Percentiles rank a stretch among this genome's conserved stretches.
Evolutionary conservation across 2,888 invertebrate genomes (phyloP).

Genomic region (Yponomeuta plumbellus): DNA sequence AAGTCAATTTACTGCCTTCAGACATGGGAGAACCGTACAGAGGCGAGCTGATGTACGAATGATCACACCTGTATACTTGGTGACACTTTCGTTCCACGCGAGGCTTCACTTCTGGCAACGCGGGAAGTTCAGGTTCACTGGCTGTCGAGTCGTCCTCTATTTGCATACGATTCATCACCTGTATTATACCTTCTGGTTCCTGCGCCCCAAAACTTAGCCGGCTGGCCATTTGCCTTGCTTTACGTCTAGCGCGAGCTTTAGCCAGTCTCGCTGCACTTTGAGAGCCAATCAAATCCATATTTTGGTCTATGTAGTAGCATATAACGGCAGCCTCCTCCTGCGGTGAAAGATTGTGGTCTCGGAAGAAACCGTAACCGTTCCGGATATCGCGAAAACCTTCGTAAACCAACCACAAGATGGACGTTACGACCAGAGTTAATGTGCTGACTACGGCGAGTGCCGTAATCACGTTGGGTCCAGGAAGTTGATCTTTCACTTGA

Average conservation of each 20-base stretch:
- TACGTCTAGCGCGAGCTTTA: constrained; percentile 48
- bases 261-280: constrained; percentile 44
- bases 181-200: constrained; percentile 47
- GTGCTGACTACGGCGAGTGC: constrained; percentile 52
- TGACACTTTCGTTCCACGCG: background rate
- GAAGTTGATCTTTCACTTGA: constrained; percentile 42
- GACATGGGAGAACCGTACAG: constrained; percentile 45
- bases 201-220: constrained; percentile 45
- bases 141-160: background rate
- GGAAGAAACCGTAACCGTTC: constrained; percentile 60
- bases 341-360: constrained; percentile 54
- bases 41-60: constrained; percentile 50
- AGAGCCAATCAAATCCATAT: constrained; percentile 43
- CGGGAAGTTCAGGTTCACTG: constrained; percentile 40
- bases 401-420: constrained; percentile 50
- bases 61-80: constrained; percentile 40
- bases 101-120: constrained; percentile 33
- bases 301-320: constrained; percentile 55
- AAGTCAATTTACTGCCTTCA: constrained; percentile 35
- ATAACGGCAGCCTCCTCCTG: constrained; percentile 58
- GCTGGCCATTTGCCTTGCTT: constrained; percentile 39
- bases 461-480: constrained; percentile 49
- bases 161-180: constrained; percentile 30
- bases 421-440: constrained; percentile 44
- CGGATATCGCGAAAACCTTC: constrained; percentile 59